Conservation (phyloP, 1,140 invertebrate genomes). For the Drosophila orena region DNA sequence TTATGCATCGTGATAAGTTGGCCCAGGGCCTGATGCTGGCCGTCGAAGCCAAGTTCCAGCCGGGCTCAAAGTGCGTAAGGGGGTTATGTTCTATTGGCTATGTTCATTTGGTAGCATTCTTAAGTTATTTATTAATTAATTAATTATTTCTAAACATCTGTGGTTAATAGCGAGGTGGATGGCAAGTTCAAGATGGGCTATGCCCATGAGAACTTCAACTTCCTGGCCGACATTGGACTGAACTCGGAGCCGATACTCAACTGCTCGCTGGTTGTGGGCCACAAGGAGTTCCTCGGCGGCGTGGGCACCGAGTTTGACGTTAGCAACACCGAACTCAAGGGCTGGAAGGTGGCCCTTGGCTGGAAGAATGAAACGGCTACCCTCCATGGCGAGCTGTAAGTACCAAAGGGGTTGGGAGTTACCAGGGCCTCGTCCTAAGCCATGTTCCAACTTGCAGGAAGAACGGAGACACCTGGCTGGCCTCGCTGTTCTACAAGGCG, state of each 20-base stretch:
- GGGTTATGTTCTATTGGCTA: too few species aligned
- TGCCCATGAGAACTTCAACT: constrained; percentile 46
- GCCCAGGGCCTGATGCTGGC: constrained; percentile 51
- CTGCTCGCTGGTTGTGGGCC: constrained; percentile 39
- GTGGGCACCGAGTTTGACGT: constrained; percentile 18
- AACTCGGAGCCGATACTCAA: constrained; percentile 14
- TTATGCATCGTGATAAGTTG: constrained; percentile 60
- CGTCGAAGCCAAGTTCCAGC: constrained; percentile 55
- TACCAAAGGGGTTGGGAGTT: background rate
- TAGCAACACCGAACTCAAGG: background rate
- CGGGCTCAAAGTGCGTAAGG: constrained; percentile 32
- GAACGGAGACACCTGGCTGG: constrained; percentile 39
- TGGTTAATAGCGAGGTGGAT: constrained; percentile 24
- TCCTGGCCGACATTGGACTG: constrained; percentile 36
- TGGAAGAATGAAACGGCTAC: constrained; percentile 49
- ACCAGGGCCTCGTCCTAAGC: too few species aligned
- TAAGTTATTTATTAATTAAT: too few species aligned
- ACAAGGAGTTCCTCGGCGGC: constrained; percentile 60
- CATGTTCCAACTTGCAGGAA: constrained; percentile 2
- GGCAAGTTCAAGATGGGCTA: constrained; percentile 46
- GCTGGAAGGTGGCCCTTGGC: constrained; percentile 56
- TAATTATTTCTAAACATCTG: background rate
- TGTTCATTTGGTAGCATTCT: too few species aligned
- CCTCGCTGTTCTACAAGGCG: constrained; percentile 52
- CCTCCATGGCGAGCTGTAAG: constrained; percentile 65